phyloP scores from a whole-genome alignment of 2,797 vertebrate species.

The Ctenosaura bakeri region DNA sequence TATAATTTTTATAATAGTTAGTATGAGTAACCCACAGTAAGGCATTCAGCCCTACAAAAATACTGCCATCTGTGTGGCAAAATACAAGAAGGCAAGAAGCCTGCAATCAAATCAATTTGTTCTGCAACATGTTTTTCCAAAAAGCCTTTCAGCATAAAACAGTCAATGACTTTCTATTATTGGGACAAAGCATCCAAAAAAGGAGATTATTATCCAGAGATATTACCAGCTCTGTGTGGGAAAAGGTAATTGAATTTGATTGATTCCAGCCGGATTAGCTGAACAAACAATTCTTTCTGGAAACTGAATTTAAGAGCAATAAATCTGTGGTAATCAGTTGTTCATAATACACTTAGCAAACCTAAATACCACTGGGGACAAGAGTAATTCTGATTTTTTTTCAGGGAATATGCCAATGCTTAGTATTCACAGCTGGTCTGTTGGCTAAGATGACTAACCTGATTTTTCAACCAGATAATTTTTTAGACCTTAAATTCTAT shows the following conservation, averaged over 20 bases:
- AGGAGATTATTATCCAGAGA: neutral
- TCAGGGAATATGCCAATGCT: constrained; percentile 28
- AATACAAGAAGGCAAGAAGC: neutral
- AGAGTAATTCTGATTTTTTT: constrained; percentile 15
- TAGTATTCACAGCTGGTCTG: constrained; percentile 38
- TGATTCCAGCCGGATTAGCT: constrained; percentile 63
- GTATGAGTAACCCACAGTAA: constrained; percentile 57
- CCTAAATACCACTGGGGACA: constrained; percentile 16
- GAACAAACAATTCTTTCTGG: constrained; percentile 62
- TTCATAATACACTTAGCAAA: constrained; percentile 56
- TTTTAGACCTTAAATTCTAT: constrained; percentile 52
- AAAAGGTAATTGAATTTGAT: constrained; percentile 58
- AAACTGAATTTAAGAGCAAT: constrained; percentile 31
- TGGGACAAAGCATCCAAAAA: constrained; percentile 46
- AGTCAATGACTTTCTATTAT: constrained; percentile 44
- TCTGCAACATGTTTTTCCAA: constrained; percentile 15
- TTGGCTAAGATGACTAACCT: constrained; percentile 33
- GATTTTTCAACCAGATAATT: constrained; percentile 40
- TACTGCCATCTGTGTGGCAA: neutral
- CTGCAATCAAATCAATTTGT: constrained; percentile 27
- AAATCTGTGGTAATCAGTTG: constrained; percentile 44
- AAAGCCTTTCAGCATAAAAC: constrained; percentile 28
- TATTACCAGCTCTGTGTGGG: constrained; percentile 42
- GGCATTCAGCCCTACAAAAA: constrained; percentile 32
- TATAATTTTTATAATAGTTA: neutral